phyloP scores from a whole-genome alignment of 2,888 invertebrate genomes.

The Clitarchus hookeri region DNA sequence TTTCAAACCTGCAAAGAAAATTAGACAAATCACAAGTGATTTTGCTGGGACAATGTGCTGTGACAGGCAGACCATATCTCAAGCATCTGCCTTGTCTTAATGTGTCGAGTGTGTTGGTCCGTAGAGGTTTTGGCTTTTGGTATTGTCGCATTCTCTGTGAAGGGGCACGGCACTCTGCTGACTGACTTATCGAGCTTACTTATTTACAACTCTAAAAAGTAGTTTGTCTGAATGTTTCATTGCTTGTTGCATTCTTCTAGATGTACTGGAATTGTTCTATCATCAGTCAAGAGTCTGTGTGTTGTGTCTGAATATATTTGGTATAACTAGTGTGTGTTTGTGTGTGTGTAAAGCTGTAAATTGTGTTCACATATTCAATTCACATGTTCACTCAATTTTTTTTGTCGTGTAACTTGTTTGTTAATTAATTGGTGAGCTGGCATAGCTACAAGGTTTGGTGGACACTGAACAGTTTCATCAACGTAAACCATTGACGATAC shows the following conservation, averaged over 20 bases:
- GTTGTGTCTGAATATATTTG: neutral
- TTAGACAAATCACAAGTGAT: neutral
- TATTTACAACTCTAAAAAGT: neutral
- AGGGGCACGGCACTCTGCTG: neutral
- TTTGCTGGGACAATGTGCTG: neutral
- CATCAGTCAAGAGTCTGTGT: neutral
- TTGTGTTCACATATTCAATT: too few relatives aligned
- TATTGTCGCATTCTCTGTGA: neutral
- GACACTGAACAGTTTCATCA: too few relatives aligned
- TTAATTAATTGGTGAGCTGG: too few relatives aligned
- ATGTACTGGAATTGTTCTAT: neutral
- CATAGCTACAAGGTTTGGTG: too few relatives aligned
- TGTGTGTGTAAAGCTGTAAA: too few relatives aligned
- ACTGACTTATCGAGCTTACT: neutral
- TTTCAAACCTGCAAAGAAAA: neutral
- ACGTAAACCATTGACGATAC: too few relatives aligned
- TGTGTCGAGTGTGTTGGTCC: neutral
- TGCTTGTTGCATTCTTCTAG: neutral
- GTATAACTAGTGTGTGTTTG: neutral
- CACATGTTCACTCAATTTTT: too few relatives aligned
- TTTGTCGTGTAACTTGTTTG: too few relatives aligned
- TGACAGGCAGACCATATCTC: neutral
- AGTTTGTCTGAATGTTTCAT: neutral
- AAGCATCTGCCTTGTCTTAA: neutral
- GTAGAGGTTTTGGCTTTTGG: neutral